Percentiles rank a stretch among this genome's conserved stretches.
phyloP scores from a whole-genome alignment of 2,888 invertebrate species.

The Steinernema carpocapsae region DNA sequence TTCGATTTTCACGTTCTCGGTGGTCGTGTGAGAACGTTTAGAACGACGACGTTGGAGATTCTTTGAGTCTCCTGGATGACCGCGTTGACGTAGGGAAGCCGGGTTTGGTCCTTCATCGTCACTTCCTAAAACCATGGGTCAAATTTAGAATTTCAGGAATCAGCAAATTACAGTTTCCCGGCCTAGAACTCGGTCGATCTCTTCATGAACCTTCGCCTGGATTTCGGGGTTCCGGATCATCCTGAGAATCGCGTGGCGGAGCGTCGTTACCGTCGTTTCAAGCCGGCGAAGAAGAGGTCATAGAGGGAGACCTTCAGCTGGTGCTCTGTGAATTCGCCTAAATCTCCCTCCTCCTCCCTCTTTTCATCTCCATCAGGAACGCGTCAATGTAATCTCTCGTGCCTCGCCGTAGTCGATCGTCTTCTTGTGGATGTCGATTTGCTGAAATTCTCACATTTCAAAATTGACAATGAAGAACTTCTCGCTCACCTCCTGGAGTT shows the following conservation, averaged over 20 bases:
- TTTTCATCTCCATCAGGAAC: conserved; percentile 49
- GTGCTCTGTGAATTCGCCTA: conserved; percentile 52
- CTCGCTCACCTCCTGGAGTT: conserved; percentile 40
- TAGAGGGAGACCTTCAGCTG: conserved; percentile 50
- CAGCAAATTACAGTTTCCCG: conserved; percentile 43
- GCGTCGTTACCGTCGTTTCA: conserved; percentile 51
- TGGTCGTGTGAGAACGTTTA: conserved; percentile 2
- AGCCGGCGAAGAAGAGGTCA: conserved; percentile 50
- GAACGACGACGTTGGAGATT: conserved; percentile 5
- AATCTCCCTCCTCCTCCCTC: too few relatives aligned
- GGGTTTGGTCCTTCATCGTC: conserved; percentile 48
- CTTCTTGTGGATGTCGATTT: conserved; percentile 44
- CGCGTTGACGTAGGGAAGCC: conserved; percentile 45
- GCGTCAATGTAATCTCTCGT: conserved; percentile 51
- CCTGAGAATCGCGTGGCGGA: conserved; percentile 48
- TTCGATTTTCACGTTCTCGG: conserved; percentile 29
- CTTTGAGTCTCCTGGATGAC: conserved; percentile 11
- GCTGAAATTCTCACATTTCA: conserved; percentile 35
- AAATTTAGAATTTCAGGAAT: background rate
- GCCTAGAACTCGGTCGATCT: conserved; percentile 48
- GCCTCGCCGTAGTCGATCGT: conserved; percentile 50
- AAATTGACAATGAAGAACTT: background rate
- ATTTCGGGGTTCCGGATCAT: conserved; percentile 47
- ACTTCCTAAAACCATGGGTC: conserved; percentile 40
- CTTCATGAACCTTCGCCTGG: conserved; percentile 47